phyloP scores from a whole-genome alignment of 2,113 vertebrate genomes.

The Colius striatus region DNA sequence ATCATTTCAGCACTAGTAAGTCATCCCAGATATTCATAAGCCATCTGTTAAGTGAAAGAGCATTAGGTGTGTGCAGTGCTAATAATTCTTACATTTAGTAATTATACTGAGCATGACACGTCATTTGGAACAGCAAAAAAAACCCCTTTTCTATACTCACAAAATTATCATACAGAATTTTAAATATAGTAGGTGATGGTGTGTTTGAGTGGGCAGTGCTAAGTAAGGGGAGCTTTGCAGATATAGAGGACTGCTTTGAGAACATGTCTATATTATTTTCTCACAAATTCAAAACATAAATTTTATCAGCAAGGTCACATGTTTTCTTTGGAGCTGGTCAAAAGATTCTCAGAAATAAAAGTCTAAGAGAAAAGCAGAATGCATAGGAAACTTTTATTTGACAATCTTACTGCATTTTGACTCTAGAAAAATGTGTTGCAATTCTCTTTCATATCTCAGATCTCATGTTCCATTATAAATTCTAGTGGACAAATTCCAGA shows the following conservation, averaged over 20 bases:
- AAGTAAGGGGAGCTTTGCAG: not conserved
- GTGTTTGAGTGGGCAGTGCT: not conserved
- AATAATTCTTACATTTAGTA: slow-evolving; percentile 37
- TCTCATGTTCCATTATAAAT: not conserved
- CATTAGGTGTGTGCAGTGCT: not conserved
- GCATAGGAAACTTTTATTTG: not conserved
- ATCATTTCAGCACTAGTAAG: slow-evolving; percentile 41
- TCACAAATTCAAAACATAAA: not conserved
- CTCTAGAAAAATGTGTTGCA: not conserved
- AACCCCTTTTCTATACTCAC: not conserved
- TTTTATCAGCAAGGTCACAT: not conserved
- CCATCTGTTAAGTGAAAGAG: slow-evolving; percentile 56
- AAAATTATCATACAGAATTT: not conserved
- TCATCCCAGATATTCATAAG: slow-evolving; percentile 43
- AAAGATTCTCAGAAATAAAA: not conserved
- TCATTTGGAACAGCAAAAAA: not conserved
- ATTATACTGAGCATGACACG: not conserved
- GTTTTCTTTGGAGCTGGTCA: not conserved
- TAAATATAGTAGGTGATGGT: not conserved
- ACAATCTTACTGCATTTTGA: not conserved
- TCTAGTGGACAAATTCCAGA: not conserved
- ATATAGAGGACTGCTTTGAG: not conserved
- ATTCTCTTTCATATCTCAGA: not conserved
- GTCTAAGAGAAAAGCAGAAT: not conserved
- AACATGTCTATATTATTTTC: not conserved